Evolutionary conservation across 2,113 vertebrate species (phyloP).

Genomic region (Forbesichthys agassizii): DNA sequence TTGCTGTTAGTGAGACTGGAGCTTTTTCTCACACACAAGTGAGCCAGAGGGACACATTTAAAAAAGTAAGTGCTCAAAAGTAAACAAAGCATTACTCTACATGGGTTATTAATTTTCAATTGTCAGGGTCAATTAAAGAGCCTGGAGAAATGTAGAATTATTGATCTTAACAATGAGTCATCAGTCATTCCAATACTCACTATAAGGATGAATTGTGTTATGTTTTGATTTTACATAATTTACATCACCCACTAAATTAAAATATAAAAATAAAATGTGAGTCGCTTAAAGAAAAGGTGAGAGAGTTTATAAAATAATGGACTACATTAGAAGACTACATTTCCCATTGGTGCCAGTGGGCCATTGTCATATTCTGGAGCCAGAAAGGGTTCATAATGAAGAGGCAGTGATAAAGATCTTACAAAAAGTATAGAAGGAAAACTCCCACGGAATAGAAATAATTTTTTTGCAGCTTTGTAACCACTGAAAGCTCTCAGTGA

Average conservation of each 20-base stretch:
- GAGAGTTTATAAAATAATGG: too few relatives aligned
- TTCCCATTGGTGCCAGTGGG: background rate
- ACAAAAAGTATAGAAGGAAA: constrained; percentile 26
- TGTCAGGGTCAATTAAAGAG: too few relatives aligned
- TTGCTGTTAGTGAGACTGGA: constrained; percentile 38
- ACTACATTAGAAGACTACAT: too few relatives aligned
- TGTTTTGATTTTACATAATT: too few relatives aligned
- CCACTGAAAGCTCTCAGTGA: constrained; percentile 32
- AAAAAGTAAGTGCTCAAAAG: background rate
- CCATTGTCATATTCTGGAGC: background rate
- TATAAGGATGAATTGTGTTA: background rate
- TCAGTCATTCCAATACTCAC: background rate
- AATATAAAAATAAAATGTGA: too few relatives aligned
- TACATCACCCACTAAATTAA: too few relatives aligned
- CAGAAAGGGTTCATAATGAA: constrained; percentile 1
- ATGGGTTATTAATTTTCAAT: too few relatives aligned
- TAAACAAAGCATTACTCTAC: too few relatives aligned
- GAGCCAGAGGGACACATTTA: background rate
- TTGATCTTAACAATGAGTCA: background rate
- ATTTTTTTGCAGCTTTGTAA: constrained; percentile 43
- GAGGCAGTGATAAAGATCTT: constrained; percentile 35
- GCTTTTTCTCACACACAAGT: constrained; percentile 40
- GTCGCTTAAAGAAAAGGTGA: too few relatives aligned
- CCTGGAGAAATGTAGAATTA: too few relatives aligned
- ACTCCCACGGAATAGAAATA: constrained; percentile 44